Percentiles rank a stretch among this genome's conserved stretches.
These are phyloP conservation scores for Ictidomys tridecemlineatus DNA, from an alignment of 2,113 vertebrate species.

Conservation along the genomic window DNA sequence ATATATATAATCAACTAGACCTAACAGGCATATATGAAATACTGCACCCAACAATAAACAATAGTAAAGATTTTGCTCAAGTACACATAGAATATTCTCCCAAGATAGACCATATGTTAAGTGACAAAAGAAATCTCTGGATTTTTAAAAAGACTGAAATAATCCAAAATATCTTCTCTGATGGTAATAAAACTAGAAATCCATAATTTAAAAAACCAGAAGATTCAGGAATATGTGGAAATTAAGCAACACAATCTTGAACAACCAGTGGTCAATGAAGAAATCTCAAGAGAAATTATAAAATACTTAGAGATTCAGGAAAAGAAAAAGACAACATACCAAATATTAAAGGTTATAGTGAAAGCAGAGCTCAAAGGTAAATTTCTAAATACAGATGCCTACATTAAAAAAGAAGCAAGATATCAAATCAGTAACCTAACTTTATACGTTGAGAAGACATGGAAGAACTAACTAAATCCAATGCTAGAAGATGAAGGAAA, in stretches of 20 bases:
- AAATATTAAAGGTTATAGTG: neutral
- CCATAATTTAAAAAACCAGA: neutral
- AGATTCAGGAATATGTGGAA: neutral
- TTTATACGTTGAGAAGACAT: neutral
- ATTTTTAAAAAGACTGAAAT: neutral
- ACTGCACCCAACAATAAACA: neutral
- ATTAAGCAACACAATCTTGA: neutral
- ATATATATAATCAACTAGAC: neutral
- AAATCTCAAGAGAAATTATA: neutral
- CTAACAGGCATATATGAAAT: neutral
- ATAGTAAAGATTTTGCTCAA: constrained; percentile 11
- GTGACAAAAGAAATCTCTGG: neutral
- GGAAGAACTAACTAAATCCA: neutral
- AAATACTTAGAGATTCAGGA: neutral
- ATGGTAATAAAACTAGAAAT: neutral
- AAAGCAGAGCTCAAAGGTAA: neutral
- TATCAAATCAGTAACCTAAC: neutral
- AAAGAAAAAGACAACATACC: neutral
- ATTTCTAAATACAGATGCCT: neutral
- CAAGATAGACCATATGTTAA: neutral
- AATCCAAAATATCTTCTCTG: neutral
- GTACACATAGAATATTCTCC: neutral
- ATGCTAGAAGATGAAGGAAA: neutral
- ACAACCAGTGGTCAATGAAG: neutral
- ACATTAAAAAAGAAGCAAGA: neutral